Percentiles rank a stretch among this genome's conserved stretches.
These are phyloP conservation scores for Agrypnia vestita DNA, from an alignment of 1,140 invertebrate genomes.

Conservation along the genomic window DNA sequence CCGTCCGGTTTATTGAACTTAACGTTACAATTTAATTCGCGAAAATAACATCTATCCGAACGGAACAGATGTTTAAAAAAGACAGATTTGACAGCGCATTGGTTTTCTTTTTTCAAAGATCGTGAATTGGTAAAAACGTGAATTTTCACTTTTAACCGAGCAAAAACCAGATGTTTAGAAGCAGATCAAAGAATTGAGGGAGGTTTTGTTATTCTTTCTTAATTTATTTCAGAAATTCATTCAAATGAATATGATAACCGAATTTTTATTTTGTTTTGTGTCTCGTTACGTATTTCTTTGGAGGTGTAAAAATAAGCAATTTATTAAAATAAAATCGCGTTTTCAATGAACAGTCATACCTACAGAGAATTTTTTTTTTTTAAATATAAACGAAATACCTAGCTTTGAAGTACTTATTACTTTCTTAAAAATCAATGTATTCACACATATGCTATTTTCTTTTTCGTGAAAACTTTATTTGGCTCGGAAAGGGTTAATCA, in stretches of 20 bases:
- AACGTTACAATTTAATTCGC: neutral
- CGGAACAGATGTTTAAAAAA: neutral
- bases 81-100: neutral
- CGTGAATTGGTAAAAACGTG: neutral
- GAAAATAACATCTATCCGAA: neutral
- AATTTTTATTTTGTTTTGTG: too few relatives aligned
- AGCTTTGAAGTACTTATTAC: neutral
- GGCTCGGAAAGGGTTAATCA: too few relatives aligned
- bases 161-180: neutral
- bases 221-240: too few relatives aligned
- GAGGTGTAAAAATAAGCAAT: too few relatives aligned
- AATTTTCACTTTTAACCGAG: conserved; percentile 13
- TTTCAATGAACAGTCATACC: neutral
- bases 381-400: neutral
- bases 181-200: neutral
- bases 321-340: too few relatives aligned
- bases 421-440: neutral
- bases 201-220: neutral
- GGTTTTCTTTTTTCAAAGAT: conserved; percentile 4
- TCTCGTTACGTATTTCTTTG: too few relatives aligned
- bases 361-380: neutral
- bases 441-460: neutral
- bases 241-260: too few relatives aligned
- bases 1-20: conserved; percentile 10
- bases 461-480: neutral